phyloP scores from a whole-genome alignment of 1,140 invertebrate species.

The Hyles euphorbiae region DNA sequence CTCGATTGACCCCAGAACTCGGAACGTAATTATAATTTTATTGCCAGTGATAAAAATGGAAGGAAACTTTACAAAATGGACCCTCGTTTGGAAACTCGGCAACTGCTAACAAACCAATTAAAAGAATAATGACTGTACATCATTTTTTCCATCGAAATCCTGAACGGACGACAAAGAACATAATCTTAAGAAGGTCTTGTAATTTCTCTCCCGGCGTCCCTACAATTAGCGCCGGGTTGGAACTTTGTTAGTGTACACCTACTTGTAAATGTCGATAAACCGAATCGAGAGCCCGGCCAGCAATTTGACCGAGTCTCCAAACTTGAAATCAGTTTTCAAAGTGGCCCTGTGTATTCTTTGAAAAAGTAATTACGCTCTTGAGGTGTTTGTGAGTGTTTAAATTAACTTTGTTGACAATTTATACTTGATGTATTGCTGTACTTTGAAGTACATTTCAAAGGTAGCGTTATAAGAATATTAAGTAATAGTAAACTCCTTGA shows the following conservation, averaged over 20 bases:
- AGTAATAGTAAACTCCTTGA: too few relatives aligned
- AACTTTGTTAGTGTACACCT: constrained; percentile 22
- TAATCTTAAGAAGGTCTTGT: constrained; percentile 20
- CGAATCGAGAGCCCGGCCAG: neutral
- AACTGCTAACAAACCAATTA: constrained; percentile 25
- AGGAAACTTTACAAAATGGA: constrained; percentile 14
- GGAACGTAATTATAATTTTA: constrained; percentile 20
- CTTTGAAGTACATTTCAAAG: too few relatives aligned
- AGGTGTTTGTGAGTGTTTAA: neutral
- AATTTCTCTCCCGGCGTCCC: constrained; percentile 14
- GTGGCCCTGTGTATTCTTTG: constrained; percentile 12
- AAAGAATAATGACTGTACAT: constrained; percentile 16
- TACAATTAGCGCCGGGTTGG: constrained; percentile 16
- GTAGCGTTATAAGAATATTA: too few relatives aligned
- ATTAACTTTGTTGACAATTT: constrained; percentile 3
- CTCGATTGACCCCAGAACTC: constrained; percentile 9
- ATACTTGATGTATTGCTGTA: neutral
- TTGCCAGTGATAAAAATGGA: constrained; percentile 8
- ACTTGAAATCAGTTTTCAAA: constrained; percentile 15
- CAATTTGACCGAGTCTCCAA: constrained; percentile 8
- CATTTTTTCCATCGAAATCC: constrained; percentile 14
- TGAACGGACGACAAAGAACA: constrained; percentile 14
- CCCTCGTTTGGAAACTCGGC: constrained; percentile 19
- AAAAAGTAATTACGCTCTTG: constrained; percentile 10
- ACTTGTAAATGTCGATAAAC: constrained; percentile 5